Conservation (phyloP, 1,140 invertebrate genomes). For the Zelostemma sp. region DNA sequence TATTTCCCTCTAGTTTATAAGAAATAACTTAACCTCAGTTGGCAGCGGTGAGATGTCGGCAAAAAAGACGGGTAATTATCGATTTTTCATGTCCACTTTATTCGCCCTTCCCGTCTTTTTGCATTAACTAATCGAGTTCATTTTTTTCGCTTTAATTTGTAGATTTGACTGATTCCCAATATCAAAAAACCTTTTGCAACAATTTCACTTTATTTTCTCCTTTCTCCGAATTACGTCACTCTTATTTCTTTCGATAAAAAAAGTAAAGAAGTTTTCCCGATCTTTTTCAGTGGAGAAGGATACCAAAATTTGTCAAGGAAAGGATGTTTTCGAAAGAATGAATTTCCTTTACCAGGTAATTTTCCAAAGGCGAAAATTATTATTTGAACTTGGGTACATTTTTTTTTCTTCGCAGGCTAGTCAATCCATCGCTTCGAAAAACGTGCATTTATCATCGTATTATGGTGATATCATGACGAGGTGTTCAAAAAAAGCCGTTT, state of each 20-base stretch:
- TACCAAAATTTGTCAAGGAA: conserved; percentile 59
- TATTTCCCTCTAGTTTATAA: too few relatives aligned
- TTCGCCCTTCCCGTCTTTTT: neutral
- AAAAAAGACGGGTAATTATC: neutral
- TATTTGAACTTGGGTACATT: conserved; percentile 3
- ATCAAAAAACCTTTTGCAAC: too few relatives aligned
- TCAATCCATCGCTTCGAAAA: conserved; percentile 48
- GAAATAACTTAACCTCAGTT: too few relatives aligned
- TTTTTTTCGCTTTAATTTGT: too few relatives aligned
- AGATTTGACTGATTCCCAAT: too few relatives aligned
- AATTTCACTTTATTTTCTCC: neutral
- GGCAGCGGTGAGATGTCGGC: neutral
- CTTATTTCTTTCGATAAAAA: conserved; percentile 5
- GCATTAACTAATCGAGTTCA: too few relatives aligned
- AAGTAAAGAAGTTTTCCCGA: neutral
- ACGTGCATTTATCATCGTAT: conserved; percentile 55
- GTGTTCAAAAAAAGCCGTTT: conserved; percentile 63
- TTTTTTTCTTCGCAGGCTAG: conserved; percentile 55
- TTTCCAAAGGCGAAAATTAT: conserved; percentile 5
- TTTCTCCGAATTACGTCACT: neutral
- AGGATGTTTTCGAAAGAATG: conserved; percentile 65
- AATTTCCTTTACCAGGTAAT: conserved; percentile 66
- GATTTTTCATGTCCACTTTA: too few relatives aligned
- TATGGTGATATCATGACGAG: conserved; percentile 57
- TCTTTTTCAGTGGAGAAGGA: conserved; percentile 22